Conservation (phyloP, 2,113 vertebrate genomes). For the Heterotis niloticus region DNA sequence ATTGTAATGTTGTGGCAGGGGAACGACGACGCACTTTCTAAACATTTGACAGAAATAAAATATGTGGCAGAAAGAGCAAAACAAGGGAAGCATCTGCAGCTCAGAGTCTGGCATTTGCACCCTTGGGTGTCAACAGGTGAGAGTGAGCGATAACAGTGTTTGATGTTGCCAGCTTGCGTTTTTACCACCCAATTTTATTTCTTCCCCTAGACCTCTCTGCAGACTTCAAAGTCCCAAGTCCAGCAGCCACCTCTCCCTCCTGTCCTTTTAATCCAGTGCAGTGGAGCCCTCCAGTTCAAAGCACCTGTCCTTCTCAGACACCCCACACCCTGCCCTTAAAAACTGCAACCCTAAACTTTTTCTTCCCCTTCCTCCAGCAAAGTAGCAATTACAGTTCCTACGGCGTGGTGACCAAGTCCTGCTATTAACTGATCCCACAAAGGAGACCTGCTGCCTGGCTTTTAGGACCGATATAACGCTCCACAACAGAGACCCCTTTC, state of each 20-base stretch:
- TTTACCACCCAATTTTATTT: constrained; percentile 83
- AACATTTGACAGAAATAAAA: not conserved
- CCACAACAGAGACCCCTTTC: constrained; percentile 79
- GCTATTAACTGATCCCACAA: constrained; percentile 86
- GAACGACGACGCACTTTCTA: not conserved
- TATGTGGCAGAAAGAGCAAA: constrained; percentile 19
- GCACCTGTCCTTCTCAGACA: constrained; percentile 82
- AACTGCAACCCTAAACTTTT: constrained; percentile 80
- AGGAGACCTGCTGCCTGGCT: constrained; percentile 78
- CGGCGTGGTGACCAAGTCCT: constrained; percentile 75
- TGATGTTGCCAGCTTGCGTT: constrained; percentile 87
- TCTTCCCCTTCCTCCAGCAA: constrained; percentile 72
- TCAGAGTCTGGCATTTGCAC: constrained; percentile 56
- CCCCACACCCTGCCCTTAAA: constrained; percentile 50
- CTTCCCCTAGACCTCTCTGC: constrained; percentile 86
- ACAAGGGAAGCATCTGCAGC: constrained; percentile 34
- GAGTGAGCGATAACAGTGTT: constrained; percentile 74
- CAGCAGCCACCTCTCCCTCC: constrained; percentile 59
- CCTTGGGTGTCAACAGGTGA: constrained; percentile 81
- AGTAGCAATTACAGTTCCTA: constrained; percentile 81
- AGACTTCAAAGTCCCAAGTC: constrained; percentile 86
- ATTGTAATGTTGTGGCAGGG: not conserved
- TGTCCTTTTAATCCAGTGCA: constrained; percentile 95
- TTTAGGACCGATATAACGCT: constrained; percentile 77
- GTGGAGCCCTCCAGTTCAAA: constrained; percentile 93